Evolutionary conservation across 2,797 vertebrate species (phyloP).

Genomic region (Ctenochaetus hawaiiensis): DNA sequence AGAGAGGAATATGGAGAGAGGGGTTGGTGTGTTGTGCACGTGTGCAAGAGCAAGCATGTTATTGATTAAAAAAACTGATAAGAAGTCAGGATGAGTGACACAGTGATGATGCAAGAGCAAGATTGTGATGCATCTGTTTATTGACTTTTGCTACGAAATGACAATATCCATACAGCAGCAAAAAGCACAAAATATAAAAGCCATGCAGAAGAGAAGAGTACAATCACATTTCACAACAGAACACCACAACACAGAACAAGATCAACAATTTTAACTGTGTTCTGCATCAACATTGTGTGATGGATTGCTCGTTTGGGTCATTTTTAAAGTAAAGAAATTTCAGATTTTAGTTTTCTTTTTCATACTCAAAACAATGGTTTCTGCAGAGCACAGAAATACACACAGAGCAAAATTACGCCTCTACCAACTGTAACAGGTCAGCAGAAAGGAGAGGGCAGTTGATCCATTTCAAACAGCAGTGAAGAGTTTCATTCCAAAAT

Average conservation of each 20-base stretch:
- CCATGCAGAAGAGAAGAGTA: slow-evolving; percentile 27
- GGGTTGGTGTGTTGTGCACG: slow-evolving; percentile 7
- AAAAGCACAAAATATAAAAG: slow-evolving; percentile 46
- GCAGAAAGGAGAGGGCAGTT: slow-evolving; percentile 52
- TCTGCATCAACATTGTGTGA: slow-evolving; percentile 53
- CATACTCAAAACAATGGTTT: background rate
- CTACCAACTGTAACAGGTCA: background rate
- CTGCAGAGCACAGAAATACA: slow-evolving; percentile 57
- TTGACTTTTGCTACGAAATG: slow-evolving; percentile 52
- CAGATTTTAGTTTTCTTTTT: background rate
- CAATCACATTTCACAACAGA: slow-evolving; percentile 26
- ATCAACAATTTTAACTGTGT: slow-evolving; percentile 24
- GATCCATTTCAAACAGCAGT: slow-evolving; percentile 22
- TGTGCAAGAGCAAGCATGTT: background rate
- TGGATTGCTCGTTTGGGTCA: background rate
- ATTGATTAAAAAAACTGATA: slow-evolving; percentile 20
- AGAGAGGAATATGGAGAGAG: background rate
- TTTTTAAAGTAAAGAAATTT: slow-evolving; percentile 1
- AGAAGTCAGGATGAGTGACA: slow-evolving; percentile 25
- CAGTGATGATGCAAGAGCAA: slow-evolving; percentile 45
- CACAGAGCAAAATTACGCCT: background rate
- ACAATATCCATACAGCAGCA: slow-evolving; percentile 41
- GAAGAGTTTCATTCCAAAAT: slow-evolving; percentile 47
- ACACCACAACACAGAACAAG: slow-evolving; percentile 33
- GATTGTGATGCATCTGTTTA: slow-evolving; percentile 66